These are phyloP conservation scores for Nothocercus nigrocapillus DNA, from an alignment of 2,113 vertebrate species.

Conservation along the genomic window DNA sequence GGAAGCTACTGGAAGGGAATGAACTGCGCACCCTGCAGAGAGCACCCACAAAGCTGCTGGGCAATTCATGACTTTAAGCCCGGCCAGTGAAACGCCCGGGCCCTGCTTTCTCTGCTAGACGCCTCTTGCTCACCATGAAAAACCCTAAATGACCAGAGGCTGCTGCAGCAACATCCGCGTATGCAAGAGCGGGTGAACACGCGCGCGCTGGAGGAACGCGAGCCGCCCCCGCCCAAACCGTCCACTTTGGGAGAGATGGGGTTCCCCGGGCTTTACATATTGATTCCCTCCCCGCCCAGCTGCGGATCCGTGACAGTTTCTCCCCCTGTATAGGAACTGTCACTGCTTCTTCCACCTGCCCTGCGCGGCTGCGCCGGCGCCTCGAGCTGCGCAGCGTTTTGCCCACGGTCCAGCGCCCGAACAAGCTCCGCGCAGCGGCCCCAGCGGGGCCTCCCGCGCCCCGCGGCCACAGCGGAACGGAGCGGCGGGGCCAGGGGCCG, in stretches of 20 bases:
- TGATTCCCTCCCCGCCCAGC: not conserved
- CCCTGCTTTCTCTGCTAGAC: not conserved
- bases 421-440: too few relatives aligned
- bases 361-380: rapidly evolving
- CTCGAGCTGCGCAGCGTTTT: rapidly evolving
- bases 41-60: not conserved
- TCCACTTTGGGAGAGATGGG: not conserved
- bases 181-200: too few relatives aligned
- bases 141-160: not conserved
- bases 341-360: rapidly evolving
- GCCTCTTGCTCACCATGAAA: not conserved
- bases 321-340: rapidly evolving
- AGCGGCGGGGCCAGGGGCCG: too few relatives aligned
- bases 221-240: not conserved
- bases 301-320: not conserved
- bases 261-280: not conserved
- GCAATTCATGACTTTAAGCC: not conserved
- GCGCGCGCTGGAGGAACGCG: not conserved
- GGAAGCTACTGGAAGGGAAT: not conserved
- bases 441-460: too few relatives aligned
- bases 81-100: not conserved
- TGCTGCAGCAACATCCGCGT: not conserved
- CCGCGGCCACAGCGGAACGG: too few relatives aligned
- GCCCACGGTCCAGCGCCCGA: rapidly evolving
- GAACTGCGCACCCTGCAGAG: not conserved